Evolutionary conservation across 2,113 vertebrate species (phyloP).

Genomic region (Scartelaos histophorus): DNA sequence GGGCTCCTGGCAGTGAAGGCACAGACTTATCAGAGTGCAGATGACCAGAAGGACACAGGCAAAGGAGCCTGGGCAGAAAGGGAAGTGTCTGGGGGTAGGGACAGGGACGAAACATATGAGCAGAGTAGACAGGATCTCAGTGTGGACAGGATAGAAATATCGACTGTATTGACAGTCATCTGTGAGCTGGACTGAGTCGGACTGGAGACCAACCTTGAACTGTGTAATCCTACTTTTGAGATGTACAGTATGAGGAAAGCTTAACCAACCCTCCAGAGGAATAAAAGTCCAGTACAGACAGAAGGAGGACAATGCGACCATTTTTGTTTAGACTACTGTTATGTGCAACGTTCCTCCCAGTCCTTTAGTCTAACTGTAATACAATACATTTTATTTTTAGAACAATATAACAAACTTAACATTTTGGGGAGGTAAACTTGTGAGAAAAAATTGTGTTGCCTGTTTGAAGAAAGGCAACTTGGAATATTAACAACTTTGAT

Average conservation of each 20-base stretch:
- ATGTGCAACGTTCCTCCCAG: too few relatives aligned
- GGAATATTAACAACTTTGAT: too few relatives aligned
- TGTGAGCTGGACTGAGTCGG: constrained; percentile 56
- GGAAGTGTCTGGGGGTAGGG: constrained; percentile 29
- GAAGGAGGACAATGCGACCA: constrained; percentile 16
- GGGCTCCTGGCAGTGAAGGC: constrained; percentile 69
- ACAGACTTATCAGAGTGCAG: constrained; percentile 65
- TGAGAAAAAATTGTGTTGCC: too few relatives aligned
- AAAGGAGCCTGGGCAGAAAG: constrained; percentile 58
- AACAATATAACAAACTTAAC: too few relatives aligned
- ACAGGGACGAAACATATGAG: constrained; percentile 48
- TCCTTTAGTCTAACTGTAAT: too few relatives aligned
- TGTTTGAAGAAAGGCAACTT: too few relatives aligned
- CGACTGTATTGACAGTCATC: constrained; percentile 75
- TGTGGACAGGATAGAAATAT: constrained; percentile 46
- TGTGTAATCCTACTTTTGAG: constrained; percentile 48
- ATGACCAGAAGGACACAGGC: constrained; percentile 69
- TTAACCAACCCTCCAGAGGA: constrained; percentile 33
- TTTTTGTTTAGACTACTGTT: not conserved
- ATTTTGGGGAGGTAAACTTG: too few relatives aligned
- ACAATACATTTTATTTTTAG: too few relatives aligned
- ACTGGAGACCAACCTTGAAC: constrained; percentile 67
- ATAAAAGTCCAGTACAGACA: constrained; percentile 8
- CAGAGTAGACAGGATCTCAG: not conserved
- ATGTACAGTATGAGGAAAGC: constrained; percentile 25